phyloP scores from a whole-genome alignment of 2,797 vertebrate genomes.

The Pantherophis alleghaniensis region DNA sequence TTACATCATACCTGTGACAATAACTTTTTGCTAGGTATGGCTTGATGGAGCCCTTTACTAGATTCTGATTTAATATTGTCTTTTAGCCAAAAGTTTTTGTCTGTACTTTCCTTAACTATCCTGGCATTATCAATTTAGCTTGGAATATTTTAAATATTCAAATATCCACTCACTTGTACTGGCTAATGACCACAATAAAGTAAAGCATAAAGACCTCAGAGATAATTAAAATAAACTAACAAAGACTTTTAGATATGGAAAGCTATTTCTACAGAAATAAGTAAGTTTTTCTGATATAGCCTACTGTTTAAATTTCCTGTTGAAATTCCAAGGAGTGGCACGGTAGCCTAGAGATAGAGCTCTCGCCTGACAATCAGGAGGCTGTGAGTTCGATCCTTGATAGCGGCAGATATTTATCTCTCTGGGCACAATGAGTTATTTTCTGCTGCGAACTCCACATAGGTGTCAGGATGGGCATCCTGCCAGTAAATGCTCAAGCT shows the following conservation, averaged over 20 bases:
- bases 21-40: neutral
- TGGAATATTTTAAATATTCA: neutral
- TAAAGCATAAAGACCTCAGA: neutral
- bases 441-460: neutral
- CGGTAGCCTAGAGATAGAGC: fast-evolving
- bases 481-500: neutral
- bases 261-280: neutral
- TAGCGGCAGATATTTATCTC: neutral
- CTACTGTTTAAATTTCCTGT: neutral
- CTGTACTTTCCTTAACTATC: neutral
- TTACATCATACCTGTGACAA: neutral
- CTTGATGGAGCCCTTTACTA: neutral
- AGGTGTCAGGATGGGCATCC: neutral
- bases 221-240: neutral
- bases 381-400: neutral
- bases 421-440: neutral
- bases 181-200: neutral
- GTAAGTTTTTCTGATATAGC: neutral
- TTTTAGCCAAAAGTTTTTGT: neutral
- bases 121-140: neutral
- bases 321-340: neutral
- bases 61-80: neutral
- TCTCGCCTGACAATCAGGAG: neutral
- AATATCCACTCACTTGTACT: neutral
- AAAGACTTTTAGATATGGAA: neutral